Base-by-base conservation (phyloP, 2,113 vertebrate genomes). In the Corythornis madagascariensis region DNA sequence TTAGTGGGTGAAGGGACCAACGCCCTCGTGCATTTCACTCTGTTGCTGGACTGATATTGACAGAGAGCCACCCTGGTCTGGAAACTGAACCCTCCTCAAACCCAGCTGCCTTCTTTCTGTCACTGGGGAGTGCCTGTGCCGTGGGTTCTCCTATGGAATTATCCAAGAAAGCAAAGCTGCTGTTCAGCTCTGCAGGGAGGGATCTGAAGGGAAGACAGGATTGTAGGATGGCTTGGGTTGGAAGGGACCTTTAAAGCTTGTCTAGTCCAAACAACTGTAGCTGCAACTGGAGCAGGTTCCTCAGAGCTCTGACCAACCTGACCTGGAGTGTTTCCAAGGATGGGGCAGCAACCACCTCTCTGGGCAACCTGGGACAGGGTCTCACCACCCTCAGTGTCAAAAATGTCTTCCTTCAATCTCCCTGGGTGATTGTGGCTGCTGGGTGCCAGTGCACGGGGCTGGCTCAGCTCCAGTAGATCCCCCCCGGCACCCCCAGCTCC, bases 141-240 rank as follows among this genome's bases (percentile, higher is more conserved):
- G 2, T 92, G 91, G 93, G 8, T 80, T 48, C 53, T 80, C 3
- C 11, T 35, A 20, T 42, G 13, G 65, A 31, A 38, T 69, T 94
- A 91, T 95, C 83, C 50, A 73, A 87, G 72, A 76, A 89, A 93
- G 88, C 86, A 87, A 85, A 79, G 90, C 74, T 78, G 14, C 88
- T 42, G 82, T 42, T 71, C n/a, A 42, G 53, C 71, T 87, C 89
- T 35, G 42, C 47, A 6, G 66, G 89, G 88, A 65, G 7, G 55
- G 71, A 59, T 60, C 48, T n/a, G 42, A 80, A 77, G 28, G 94
- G 69, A 64, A 59, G 93, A 43, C 89, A 50, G 35, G 50, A 29
- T 31, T 11, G 16, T 29, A 40, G 61, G 29, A 16, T 40, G 15
- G 18, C 20, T 64, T 14, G 26, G 28, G 38, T 18, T 64, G 61